These are phyloP conservation scores for Ariolimax columbianus DNA, from an alignment of 2,888 invertebrate genomes.

Conservation along the genomic window DNA sequence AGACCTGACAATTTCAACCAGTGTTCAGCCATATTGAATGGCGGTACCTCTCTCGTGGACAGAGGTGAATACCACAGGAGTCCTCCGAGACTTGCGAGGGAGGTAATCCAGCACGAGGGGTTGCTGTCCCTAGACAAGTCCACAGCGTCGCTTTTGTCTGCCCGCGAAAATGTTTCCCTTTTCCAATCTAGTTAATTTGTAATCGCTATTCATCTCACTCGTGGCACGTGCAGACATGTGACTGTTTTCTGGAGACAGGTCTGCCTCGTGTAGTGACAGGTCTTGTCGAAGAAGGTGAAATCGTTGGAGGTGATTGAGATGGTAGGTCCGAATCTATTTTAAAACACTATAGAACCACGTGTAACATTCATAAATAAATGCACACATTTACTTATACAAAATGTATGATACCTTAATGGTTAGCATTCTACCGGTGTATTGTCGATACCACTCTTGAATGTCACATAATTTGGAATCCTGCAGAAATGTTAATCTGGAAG, in stretches of 20 bases:
- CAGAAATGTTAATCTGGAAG: no score
- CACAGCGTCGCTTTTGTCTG: constrained; percentile 33
- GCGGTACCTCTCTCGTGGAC: constrained; percentile 19
- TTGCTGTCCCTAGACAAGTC: constrained; percentile 23
- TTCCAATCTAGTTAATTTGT: constrained; percentile 46
- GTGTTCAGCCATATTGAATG: constrained; percentile 50
- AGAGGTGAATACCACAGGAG: constrained; percentile 31
- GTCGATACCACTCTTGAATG: no score
- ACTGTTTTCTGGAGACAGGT: background rate
- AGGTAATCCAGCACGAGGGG: constrained; percentile 20
- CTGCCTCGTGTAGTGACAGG: constrained; percentile 22
- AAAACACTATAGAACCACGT: no score
- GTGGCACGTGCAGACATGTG: constrained; percentile 26
- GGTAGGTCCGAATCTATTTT: background rate
- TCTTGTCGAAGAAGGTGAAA: background rate
- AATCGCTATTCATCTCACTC: constrained; percentile 26
- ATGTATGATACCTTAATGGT: no score
- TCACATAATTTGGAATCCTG: no score
- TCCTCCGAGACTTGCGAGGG: constrained; percentile 25
- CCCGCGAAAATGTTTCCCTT: constrained; percentile 38
- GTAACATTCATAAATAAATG: no score
- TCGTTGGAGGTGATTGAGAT: background rate
- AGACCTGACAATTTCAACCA: constrained; percentile 30
- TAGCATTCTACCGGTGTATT: no score
- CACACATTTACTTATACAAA: no score